Evolutionary conservation across 2,113 vertebrate species (phyloP), one percentile per base, ranked within the genome.

Genomic region (Alectura lathami): DNA sequence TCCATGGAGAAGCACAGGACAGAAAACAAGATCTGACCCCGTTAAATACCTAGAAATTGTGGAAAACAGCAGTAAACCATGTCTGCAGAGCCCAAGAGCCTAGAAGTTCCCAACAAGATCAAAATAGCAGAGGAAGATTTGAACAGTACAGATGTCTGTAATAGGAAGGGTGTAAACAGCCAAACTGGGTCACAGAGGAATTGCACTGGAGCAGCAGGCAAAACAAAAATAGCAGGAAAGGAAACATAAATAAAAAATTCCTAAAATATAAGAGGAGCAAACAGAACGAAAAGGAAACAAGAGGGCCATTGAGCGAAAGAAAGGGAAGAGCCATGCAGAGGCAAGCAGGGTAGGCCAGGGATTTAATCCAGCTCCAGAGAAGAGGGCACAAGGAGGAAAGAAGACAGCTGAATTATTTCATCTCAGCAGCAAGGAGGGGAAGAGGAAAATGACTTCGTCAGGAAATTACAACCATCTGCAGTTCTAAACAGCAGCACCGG

Each of bases 211-310:
- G 87, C 92, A 86, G 80, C 5, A 13, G 48, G 92, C 75, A 70
- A 86, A 88, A 88, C 83, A 91, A 94, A 96, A 97, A 97, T 56
- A 97, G 95, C 89, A 69, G 90, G 89, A 77, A 96, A 96, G 72
- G 80, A 96, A 97, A 92, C 91, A 96, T 72, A 95, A 96, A 96
- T 54, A 92, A 74, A 89, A 91, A 96, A 92, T 54, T 89, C 93
- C 95, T 96, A 91, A 97, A 97, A 96, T 94, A 94, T 29, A 95
- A 18, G 74, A 95, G 83, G 24, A 86, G 89, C 82, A 81, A 95
- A 95, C 70, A 94, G 85, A 84, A 68, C 59, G 69, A 94, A 68
- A 72, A 4, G 13, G 74, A 70, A 94, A 96, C 81, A 97, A 97
- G 93, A 81, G 56, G 81, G 43, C 75, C 75, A 88, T 18, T 93